Percentiles rank a stretch among this genome's conserved stretches.
These are phyloP conservation scores for Thymelicus lineola DNA, from an alignment of 2,888 invertebrate species.

Conservation along the genomic window DNA sequence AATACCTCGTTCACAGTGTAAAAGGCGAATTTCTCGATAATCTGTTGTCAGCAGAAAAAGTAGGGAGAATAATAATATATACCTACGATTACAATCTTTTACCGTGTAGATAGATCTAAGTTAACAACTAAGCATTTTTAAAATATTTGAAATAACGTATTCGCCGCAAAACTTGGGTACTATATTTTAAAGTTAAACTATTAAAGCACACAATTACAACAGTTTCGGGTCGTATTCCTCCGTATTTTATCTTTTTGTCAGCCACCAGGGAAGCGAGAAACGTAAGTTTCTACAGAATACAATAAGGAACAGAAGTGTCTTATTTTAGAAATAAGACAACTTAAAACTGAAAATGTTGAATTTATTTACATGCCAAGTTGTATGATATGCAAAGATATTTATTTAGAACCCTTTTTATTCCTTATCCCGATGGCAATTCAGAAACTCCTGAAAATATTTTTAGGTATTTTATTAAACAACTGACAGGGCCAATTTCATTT, in stretches of 20 bases:
- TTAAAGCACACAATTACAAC: constrained; percentile 34
- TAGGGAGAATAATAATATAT: too few relatives aligned
- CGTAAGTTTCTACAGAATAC: constrained; percentile 9
- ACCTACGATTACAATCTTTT: too few relatives aligned
- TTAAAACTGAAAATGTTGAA: background rate
- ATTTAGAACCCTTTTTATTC: too few relatives aligned
- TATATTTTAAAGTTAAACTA: constrained; percentile 36
- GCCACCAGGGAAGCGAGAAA: constrained; percentile 26
- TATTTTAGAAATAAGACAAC: too few relatives aligned
- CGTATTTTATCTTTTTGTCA: constrained; percentile 34
- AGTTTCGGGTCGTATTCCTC: constrained; percentile 30
- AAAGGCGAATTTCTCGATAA: too few relatives aligned
- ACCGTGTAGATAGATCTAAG: background rate
- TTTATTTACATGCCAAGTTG: background rate
- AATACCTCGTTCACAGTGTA: too few relatives aligned
- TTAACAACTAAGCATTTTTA: background rate
- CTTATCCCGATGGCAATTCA: too few relatives aligned
- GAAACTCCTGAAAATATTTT: too few relatives aligned
- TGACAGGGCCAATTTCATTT: too few relatives aligned
- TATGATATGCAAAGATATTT: too few relatives aligned
- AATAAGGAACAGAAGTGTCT: constrained; percentile 7
- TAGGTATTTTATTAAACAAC: too few relatives aligned
- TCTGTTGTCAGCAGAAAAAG: too few relatives aligned
- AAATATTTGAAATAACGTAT: constrained; percentile 6
- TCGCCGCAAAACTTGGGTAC: constrained; percentile 24